These are phyloP conservation scores for Cairina moschata DNA, from an alignment of 2,113 vertebrate species.

Conservation along the genomic window DNA sequence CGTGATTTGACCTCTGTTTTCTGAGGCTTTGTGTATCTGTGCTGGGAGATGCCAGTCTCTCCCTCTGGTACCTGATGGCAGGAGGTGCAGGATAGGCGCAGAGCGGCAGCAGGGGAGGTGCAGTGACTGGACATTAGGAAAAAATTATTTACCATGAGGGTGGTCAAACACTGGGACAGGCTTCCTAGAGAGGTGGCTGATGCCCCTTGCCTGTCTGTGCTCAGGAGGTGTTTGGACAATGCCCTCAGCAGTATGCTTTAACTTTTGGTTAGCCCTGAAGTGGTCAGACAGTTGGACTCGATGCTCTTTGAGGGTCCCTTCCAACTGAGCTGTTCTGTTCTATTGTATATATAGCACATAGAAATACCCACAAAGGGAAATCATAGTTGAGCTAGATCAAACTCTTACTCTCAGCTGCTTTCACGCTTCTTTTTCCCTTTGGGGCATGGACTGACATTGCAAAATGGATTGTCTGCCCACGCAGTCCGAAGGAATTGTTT, in stretches of 20 bases:
- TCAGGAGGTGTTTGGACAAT: background rate
- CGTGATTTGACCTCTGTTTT: background rate
- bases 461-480: background rate
- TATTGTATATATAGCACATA: background rate
- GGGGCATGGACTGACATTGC: background rate
- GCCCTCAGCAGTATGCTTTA: background rate
- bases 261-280: background rate
- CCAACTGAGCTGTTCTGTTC: background rate
- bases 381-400: background rate
- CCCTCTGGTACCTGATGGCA: too few species aligned
- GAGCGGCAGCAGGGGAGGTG: background rate
- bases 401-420: background rate
- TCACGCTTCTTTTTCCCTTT: background rate
- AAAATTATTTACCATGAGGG: too few species aligned
- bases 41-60: too few species aligned
- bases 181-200: too few species aligned
- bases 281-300: background rate
- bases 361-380: background rate
- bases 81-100: background rate
- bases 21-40: background rate
- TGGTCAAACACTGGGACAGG: too few species aligned
- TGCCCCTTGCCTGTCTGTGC: too few species aligned
- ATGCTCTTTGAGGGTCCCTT: background rate
- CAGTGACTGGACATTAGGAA: too few species aligned
- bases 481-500: background rate